phyloP scores from a whole-genome alignment of 2,113 vertebrate genomes.

The Phocoena phocoena region DNA sequence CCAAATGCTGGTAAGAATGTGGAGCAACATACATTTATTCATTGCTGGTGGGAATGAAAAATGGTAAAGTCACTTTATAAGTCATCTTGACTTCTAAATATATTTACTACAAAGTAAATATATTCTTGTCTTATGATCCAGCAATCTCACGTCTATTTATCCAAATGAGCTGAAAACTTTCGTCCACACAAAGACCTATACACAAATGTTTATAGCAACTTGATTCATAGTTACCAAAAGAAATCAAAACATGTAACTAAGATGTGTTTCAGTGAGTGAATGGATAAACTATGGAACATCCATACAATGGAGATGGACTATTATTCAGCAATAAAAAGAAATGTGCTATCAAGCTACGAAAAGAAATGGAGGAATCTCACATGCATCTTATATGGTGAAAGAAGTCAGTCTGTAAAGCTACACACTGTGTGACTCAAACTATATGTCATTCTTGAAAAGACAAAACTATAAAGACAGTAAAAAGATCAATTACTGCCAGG shows the following conservation, averaged over 20 bases:
- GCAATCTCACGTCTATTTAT: background rate
- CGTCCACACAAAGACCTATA: background rate
- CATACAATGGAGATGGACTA: background rate
- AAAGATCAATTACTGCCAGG: background rate
- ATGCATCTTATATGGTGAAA: background rate
- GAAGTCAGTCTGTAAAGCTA: background rate
- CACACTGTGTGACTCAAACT: background rate
- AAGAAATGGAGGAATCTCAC: background rate
- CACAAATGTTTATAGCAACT: background rate
- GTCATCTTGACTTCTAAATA: background rate
- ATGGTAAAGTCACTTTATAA: background rate
- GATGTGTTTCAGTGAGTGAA: background rate
- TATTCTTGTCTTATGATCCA: background rate
- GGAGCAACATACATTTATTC: background rate
- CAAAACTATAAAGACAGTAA: background rate
- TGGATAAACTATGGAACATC: background rate
- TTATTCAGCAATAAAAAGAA: background rate
- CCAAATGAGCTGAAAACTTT: background rate
- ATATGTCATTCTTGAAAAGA: background rate
- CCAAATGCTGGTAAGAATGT: background rate
- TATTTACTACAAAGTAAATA: background rate
- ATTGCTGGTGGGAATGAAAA: background rate
- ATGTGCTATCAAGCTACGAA: background rate
- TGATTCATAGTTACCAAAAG: background rate
- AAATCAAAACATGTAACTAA: background rate